A percentile compares a stretch with the other conserved stretches of the same genome.
phyloP scores from a whole-genome alignment of 2,888 invertebrate genomes.

The Drosophila mimica region DNA sequence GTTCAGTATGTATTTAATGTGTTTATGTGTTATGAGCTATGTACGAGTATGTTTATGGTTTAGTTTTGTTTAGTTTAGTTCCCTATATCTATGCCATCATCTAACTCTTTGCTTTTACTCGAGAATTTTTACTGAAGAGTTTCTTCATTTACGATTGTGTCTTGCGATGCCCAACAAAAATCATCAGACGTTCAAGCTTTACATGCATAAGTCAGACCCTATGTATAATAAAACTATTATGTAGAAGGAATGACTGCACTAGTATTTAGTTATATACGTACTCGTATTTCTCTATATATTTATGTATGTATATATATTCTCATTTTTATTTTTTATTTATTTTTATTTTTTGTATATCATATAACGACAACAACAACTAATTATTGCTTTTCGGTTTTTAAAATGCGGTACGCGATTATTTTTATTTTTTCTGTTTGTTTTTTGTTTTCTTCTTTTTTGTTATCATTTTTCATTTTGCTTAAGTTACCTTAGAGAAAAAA shows the following conservation, averaged over 20 bases:
- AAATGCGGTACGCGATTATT: constrained; percentile 67
- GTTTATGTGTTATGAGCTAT: constrained; percentile 40
- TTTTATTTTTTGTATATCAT: constrained; percentile 56
- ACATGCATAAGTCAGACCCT: constrained; percentile 68
- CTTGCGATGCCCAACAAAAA: constrained; percentile 81
- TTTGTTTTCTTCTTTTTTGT: constrained; percentile 12
- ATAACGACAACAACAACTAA: constrained; percentile 80
- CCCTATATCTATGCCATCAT: constrained; percentile 35
- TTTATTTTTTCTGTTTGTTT: constrained; percentile 35
- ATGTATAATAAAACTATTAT: constrained; percentile 55
- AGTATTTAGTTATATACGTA: constrained; percentile 56
- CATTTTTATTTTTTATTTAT: constrained; percentile 33
- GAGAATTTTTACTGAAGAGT: constrained; percentile 36
- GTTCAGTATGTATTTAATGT: constrained; percentile 21
- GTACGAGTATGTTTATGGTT: constrained; percentile 35
- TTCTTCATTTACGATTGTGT: constrained; percentile 74
- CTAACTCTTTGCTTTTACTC: constrained; percentile 32
- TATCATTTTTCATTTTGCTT: constrained; percentile 47
- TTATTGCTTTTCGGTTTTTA: constrained; percentile 79
- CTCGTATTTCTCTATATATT: constrained; percentile 60
- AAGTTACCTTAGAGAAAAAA: constrained; percentile 54
- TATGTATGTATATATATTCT: constrained; percentile 56
- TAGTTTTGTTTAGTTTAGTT: constrained; percentile 31
- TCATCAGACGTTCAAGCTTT: constrained; percentile 77
- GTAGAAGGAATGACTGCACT: constrained; percentile 76